Percentiles rank a stretch among this genome's conserved stretches.
These are phyloP conservation scores for Pluvianellus socialis DNA, from an alignment of 2,113 vertebrate species.

Conservation along the genomic window DNA sequence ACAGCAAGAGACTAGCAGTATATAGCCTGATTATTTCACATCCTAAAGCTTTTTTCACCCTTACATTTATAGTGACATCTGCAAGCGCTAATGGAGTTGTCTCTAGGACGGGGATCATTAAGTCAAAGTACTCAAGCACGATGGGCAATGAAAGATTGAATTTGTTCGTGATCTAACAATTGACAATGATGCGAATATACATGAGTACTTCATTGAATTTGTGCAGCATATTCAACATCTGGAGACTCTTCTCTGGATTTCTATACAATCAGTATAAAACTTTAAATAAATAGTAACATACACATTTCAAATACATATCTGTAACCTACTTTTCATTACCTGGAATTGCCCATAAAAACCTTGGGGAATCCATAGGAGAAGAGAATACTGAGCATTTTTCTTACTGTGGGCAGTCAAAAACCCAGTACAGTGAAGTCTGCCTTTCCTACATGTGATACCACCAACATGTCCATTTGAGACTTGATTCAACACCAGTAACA, in stretches of 20 bases:
- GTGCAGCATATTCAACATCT: conserved; percentile 53
- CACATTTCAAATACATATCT: conserved; percentile 20
- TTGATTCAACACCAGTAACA: not conserved
- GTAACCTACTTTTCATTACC: conserved; percentile 33
- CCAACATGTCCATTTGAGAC: not conserved
- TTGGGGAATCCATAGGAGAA: not conserved
- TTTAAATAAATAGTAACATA: conserved; percentile 48
- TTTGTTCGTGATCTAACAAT: conserved; percentile 66
- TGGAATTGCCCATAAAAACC: conserved; percentile 23
- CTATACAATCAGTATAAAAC: conserved; percentile 59
- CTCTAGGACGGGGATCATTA: conserved; percentile 67
- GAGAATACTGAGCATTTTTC: not conserved
- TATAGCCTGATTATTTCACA: conserved; percentile 63
- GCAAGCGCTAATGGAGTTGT: conserved; percentile 67
- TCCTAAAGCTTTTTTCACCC: conserved; percentile 51
- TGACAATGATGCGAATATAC: conserved; percentile 61
- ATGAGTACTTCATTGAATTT: conserved; percentile 47
- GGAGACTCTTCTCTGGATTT: conserved; percentile 59
- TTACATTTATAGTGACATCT: conserved; percentile 67
- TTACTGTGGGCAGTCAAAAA: not conserved
- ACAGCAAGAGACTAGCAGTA: conserved; percentile 21
- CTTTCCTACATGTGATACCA: not conserved
- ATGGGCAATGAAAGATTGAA: conserved; percentile 70
- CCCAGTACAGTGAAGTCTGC: not conserved
- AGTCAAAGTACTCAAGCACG: conserved; percentile 71